These are phyloP conservation scores for Siderastrea radians DNA, from an alignment of 92 coral and sea anemone genomes.

Conservation along the genomic window DNA sequence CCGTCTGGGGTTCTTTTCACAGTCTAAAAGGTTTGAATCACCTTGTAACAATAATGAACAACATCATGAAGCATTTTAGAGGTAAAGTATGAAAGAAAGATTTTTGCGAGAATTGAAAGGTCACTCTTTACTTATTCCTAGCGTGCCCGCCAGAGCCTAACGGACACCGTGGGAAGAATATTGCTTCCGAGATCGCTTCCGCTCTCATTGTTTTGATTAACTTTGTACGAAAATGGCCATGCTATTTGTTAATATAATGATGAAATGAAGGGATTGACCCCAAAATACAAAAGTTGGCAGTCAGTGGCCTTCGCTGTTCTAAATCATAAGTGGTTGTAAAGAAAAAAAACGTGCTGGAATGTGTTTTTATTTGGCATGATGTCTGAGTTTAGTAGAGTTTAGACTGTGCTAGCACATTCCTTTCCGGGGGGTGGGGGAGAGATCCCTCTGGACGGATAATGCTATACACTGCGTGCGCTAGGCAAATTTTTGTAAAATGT, in stretches of 20 bases:
- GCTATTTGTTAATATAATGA: background rate
- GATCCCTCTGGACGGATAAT: no score
- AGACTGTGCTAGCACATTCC: no score
- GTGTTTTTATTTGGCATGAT: background rate
- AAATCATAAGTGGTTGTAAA: background rate
- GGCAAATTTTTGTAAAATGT: no score
- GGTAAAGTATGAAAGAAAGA: no score
- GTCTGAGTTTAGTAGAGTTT: no score
- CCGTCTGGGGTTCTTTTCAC: no score
- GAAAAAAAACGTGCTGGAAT: background rate
- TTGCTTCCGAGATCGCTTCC: background rate
- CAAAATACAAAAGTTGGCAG: background rate
- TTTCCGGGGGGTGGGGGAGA: no score
- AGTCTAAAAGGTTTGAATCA: no score
- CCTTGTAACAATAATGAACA: no score
- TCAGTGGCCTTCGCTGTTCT: background rate
- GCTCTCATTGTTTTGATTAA: background rate
- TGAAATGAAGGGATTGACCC: background rate
- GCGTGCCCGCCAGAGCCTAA: background rate
- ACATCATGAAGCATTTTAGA: no score
- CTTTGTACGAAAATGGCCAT: background rate
- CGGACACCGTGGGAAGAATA: background rate
- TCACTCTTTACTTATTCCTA: background rate
- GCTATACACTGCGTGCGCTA: no score
- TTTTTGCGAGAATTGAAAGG: background rate